These are phyloP conservation scores for Hypomecis atomaria DNA, from an alignment of 2,888 invertebrate genomes.

Conservation along the genomic window DNA sequence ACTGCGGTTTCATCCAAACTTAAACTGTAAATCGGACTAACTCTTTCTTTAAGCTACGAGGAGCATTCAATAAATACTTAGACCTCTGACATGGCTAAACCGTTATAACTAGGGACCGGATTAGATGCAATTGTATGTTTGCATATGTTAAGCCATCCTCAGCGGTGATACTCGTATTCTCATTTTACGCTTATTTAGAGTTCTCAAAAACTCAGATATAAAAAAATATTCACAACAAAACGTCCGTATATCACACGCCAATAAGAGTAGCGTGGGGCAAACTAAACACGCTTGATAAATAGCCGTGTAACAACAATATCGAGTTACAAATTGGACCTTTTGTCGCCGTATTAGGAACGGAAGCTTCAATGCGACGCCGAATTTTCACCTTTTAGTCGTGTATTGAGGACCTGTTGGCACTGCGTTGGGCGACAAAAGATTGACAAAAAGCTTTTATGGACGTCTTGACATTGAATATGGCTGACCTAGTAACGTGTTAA, in stretches of 20 bases:
- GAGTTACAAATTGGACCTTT: slow-evolving; percentile 67
- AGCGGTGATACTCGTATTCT: too few relatives aligned
- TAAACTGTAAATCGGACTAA: too few relatives aligned
- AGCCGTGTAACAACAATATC: slow-evolving; percentile 64
- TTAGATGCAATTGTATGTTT: too few relatives aligned
- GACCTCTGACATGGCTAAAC: too few relatives aligned
- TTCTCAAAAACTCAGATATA: background rate
- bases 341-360: slow-evolving; percentile 60
- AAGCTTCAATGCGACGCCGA: slow-evolving; percentile 57
- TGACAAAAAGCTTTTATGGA: background rate
- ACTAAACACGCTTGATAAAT: slow-evolving; percentile 66
- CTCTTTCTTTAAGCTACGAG: too few relatives aligned
- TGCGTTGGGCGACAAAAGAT: background rate
- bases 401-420: slow-evolving; percentile 23
- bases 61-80: too few relatives aligned
- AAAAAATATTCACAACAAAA: slow-evolving; percentile 41
- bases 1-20: too few relatives aligned
- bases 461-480: too few relatives aligned
- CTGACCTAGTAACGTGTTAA: too few relatives aligned
- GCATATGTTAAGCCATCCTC: too few relatives aligned
- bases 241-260: slow-evolving; percentile 47
- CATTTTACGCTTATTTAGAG: too few relatives aligned
- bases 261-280: slow-evolving; percentile 52
- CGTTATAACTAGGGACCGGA: too few relatives aligned
- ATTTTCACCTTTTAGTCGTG: slow-evolving; percentile 36